Conservation (phyloP, 1,140 invertebrate species). For the Drosophila teissieri region DNA sequence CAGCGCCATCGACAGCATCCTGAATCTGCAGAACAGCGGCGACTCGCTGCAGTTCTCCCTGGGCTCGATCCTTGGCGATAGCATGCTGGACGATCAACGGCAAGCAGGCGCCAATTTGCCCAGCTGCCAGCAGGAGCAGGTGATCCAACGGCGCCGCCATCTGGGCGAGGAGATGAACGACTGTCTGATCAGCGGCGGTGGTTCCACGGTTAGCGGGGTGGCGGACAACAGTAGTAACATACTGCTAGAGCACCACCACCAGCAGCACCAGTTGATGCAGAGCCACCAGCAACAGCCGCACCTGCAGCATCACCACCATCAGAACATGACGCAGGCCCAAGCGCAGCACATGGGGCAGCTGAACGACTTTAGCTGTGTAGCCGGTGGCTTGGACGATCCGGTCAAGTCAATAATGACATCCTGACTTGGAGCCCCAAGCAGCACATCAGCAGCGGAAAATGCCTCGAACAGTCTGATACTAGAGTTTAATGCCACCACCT, state of each 20-base stretch:
- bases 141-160: conserved; percentile 57
- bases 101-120: conserved; percentile 64
- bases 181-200: conserved; percentile 77
- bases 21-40: conserved; percentile 88
- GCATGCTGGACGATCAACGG: conserved; percentile 75
- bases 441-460: conserved; percentile 20
- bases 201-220: conserved; percentile 47
- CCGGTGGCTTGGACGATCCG: conserved; percentile 75
- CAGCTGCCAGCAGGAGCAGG: conserved; percentile 74
- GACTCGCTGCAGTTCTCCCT: conserved; percentile 81
- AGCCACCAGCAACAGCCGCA: conserved; percentile 51
- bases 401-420: conserved; percentile 84
- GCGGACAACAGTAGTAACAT: conserved; percentile 60
- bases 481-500: conserved; percentile 79
- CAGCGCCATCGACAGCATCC: conserved; percentile 91
- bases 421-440: conserved; percentile 66
- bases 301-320: conserved; percentile 66
- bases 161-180: conserved; percentile 80
- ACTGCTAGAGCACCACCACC: conserved; percentile 64
- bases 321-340: conserved; percentile 50
- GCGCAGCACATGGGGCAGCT: conserved; percentile 60
- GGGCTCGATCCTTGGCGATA: conserved; percentile 79
- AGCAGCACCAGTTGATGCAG: conserved; percentile 61
- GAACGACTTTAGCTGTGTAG: conserved; percentile 79
- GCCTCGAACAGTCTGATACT: conserved; percentile 73